phyloP scores from a whole-genome alignment of 2,797 vertebrate species.

The Mallotus villosus region DNA sequence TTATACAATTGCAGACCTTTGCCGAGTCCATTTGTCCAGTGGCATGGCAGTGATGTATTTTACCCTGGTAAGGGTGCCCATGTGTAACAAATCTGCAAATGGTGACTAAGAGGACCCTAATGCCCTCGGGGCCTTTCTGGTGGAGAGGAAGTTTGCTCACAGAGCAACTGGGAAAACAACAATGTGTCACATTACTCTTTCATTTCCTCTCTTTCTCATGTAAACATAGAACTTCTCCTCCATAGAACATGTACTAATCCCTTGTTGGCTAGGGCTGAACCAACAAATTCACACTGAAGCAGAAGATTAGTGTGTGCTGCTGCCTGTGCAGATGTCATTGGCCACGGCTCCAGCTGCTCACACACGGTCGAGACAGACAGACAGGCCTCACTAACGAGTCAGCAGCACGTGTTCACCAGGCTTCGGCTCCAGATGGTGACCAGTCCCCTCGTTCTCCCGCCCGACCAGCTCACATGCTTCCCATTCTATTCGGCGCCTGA shows the following conservation, averaged over 20 bases:
- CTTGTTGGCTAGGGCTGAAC: too few relatives aligned
- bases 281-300: constrained; percentile 20
- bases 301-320: constrained; percentile 10
- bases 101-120: constrained; percentile 41
- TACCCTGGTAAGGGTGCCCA: constrained; percentile 14
- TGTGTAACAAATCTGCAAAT: constrained; percentile 16
- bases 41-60: constrained; percentile 59
- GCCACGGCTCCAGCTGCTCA: constrained; percentile 36
- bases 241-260: too few relatives aligned
- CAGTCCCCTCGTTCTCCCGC: constrained; percentile 9
- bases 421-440: constrained; percentile 62
- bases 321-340: constrained; percentile 3
- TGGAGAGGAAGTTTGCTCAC: not conserved
- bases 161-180: not conserved
- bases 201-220: too few relatives aligned
- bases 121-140: constrained; percentile 14
- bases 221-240: too few relatives aligned
- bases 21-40: constrained; percentile 58
- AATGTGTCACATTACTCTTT: not conserved
- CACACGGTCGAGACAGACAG: constrained; percentile 26
- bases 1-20: constrained; percentile 45
- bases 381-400: constrained; percentile 28
- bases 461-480: constrained; percentile 18
- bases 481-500: not conserved
- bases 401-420: constrained; percentile 45